Conservation (phyloP, 2,113 vertebrate genomes). For the Myodes glareolus region DNA sequence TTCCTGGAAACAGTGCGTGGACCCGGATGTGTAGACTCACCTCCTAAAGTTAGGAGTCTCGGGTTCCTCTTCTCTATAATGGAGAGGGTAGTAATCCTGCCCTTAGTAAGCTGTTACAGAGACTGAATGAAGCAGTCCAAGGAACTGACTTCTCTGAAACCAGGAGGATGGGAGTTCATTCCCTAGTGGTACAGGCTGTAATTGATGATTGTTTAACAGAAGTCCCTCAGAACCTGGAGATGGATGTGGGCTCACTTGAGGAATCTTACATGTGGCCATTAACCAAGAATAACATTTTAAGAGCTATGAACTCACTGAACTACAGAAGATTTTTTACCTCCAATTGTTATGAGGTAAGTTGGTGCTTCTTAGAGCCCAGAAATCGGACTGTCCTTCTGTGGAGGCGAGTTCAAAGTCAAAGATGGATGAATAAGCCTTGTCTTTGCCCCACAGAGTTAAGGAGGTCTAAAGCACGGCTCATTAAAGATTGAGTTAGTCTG, state of each 20-base stretch:
- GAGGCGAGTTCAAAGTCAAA: background rate
- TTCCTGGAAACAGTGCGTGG: background rate
- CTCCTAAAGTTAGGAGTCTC: background rate
- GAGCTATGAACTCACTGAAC: background rate
- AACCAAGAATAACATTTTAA: background rate
- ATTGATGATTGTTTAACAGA: background rate
- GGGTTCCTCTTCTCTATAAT: background rate
- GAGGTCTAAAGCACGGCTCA: background rate
- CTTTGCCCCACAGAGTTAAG: background rate
- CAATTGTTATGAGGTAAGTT: background rate
- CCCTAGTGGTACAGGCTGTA: background rate
- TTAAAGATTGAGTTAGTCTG: background rate
- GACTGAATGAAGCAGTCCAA: background rate
- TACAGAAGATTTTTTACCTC: no score
- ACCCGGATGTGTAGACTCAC: background rate
- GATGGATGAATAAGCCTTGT: background rate
- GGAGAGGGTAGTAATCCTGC: background rate
- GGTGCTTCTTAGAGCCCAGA: background rate
- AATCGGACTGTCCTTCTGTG: background rate
- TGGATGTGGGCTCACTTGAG: rapidly evolving
- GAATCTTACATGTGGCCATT: rapidly evolving
- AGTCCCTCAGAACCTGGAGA: rapidly evolving
- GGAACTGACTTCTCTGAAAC: background rate
- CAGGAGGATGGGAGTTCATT: no score
- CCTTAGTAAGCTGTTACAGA: background rate